Evolutionary conservation across 2,797 vertebrate genomes (phyloP), one percentile per base, ranked within the genome.

Genomic region (Pagetopsis macropterus): DNA sequence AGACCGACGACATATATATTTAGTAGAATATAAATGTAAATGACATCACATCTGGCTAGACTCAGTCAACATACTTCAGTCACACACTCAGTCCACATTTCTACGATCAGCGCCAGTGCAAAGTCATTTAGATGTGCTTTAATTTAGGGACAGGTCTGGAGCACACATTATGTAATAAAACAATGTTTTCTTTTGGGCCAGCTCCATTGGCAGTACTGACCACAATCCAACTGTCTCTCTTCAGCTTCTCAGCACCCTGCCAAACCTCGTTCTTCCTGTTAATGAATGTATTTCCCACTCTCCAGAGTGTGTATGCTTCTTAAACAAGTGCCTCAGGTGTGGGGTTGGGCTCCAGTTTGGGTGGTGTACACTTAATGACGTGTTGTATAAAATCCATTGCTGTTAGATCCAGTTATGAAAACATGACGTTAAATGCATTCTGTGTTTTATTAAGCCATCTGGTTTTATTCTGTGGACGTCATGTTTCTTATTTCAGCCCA

Each of bases 401-500:
- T 40, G n/a, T 50, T 54, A 60, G 59, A 72, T 57, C 9, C 58
- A 55, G 49, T 67, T 78, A 77, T 75, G 50, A 83, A 84, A 88
- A 81, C 76, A 80, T 59, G 23, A 67, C 0, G 9, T 49, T 16
- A 11, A 68, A 59, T 48, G 55, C 31, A 31, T 64, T 60, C 59
- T 70, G 54, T 49, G 45, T 54, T 81, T 84, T 79, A 72, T 67
- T 70, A 52, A 57, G 37, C 70, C 43, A 44, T 61, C 46, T 76
- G 80, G 84, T 84, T 78, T 31, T 17, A 52, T 70, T 65, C 46
- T 64, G 65, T 33, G 43, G 13, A 69, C 1, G 21, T 61, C 45
- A 3, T 55, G 40, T 13, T 41, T 63, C 23, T 62, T n/a, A 16
- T 75, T 55, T 41, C 2, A 6, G 5, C 37, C 21, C 21, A 17